Conservation (phyloP, 2,888 invertebrate species). For the Metopia argyrocephala region DNA sequence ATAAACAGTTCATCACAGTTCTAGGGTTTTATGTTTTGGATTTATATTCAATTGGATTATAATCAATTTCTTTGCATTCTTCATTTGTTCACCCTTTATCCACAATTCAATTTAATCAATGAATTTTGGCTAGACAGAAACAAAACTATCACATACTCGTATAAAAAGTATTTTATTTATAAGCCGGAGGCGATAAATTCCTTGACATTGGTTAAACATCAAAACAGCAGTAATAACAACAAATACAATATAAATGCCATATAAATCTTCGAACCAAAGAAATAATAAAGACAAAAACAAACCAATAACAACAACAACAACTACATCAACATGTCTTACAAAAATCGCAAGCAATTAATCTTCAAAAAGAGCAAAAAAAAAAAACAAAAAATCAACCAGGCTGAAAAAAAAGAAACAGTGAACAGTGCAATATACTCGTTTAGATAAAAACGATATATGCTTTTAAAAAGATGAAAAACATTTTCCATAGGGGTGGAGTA, state of each 20-base stretch:
- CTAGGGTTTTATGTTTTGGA: too few species aligned
- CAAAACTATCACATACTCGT: too few species aligned
- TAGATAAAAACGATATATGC: slow-evolving; percentile 1
- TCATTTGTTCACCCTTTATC: too few species aligned
- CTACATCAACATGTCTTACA: slow-evolving; percentile 49
- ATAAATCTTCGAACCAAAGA: slow-evolving; percentile 28
- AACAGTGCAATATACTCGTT: not conserved
- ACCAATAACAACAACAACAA: not conserved
- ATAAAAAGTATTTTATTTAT: slow-evolving; percentile 23
- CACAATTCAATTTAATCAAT: slow-evolving; percentile 51
- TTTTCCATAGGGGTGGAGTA: slow-evolving; percentile 47
- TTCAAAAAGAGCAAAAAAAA: slow-evolving; percentile 13
- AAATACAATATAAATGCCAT: slow-evolving; percentile 27
- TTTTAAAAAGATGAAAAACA: slow-evolving; percentile 15
- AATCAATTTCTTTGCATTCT: too few species aligned
- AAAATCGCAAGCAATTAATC: slow-evolving; percentile 63
- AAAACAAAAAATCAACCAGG: not conserved
- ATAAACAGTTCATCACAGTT: too few species aligned
- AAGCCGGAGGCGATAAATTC: slow-evolving; percentile 61
- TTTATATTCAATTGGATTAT: too few species aligned
- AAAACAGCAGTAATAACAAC: slow-evolving; percentile 46
- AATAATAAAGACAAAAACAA: slow-evolving; percentile 1
- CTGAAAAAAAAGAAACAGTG: not conserved
- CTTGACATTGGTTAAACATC: slow-evolving; percentile 63
- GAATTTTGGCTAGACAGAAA: slow-evolving; percentile 21